Conservation (phyloP, 2,113 vertebrate genomes). For the Anhinga anhinga region DNA sequence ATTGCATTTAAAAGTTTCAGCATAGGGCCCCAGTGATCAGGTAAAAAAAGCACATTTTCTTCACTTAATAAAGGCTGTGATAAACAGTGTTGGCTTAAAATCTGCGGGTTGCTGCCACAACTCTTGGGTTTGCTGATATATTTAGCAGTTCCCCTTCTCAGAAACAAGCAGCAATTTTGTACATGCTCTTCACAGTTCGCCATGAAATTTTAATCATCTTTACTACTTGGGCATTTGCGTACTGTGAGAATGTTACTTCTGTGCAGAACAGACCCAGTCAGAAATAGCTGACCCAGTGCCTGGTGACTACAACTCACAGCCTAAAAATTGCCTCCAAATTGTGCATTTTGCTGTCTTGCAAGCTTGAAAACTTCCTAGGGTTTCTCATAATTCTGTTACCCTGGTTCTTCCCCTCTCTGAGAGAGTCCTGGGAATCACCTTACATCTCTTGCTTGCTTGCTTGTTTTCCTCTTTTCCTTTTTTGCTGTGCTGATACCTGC, state of each 20-base stretch:
- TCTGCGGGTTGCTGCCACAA: background rate
- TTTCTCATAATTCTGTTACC: background rate
- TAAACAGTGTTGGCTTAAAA: background rate
- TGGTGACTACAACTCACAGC: background rate
- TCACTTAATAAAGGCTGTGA: background rate
- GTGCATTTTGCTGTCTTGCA: constrained; percentile 8
- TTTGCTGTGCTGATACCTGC: background rate
- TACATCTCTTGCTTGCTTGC: background rate
- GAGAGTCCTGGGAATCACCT: background rate
- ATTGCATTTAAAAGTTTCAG: background rate
- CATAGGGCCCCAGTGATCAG: background rate
- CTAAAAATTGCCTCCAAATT: background rate
- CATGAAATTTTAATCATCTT: constrained; percentile 56
- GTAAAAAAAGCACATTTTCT: background rate
- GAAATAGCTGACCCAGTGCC: constrained; percentile 18
- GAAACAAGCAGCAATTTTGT: constrained; percentile 29
- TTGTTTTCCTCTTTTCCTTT: background rate
- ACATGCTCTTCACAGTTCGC: constrained; percentile 28
- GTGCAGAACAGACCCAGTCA: background rate
- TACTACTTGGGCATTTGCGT: constrained; percentile 5
- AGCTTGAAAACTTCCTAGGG: background rate
- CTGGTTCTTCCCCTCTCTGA: background rate
- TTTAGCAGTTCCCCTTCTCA: constrained; percentile 8
- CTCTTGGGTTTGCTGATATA: background rate
- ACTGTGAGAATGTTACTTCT: background rate